Conservation (phyloP, 2,797 vertebrate species). For the Anguilla anguilla region DNA sequence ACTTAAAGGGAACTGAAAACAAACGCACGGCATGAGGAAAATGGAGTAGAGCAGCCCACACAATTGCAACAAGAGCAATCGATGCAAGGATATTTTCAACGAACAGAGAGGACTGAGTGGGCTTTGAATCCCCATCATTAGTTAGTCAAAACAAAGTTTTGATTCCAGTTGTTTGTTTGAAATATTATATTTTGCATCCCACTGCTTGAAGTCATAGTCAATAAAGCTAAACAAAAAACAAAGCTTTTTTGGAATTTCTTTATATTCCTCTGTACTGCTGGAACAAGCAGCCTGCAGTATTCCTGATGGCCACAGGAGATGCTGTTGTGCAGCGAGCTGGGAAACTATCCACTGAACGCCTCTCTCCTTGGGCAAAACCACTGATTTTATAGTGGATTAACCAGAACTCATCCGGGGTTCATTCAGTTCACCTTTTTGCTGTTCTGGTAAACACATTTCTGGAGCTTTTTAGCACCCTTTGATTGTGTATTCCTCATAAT, state of each 20-base stretch:
- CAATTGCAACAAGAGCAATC: neutral
- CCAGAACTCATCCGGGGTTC: too few species aligned
- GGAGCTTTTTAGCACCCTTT: too few species aligned
- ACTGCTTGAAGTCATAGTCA: neutral
- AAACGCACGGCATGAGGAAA: neutral
- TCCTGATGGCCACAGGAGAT: neutral
- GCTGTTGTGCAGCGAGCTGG: neutral
- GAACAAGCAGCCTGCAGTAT: neutral
- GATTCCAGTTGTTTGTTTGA: neutral
- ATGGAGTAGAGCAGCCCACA: neutral
- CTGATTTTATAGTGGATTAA: too few species aligned
- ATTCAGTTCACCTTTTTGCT: too few species aligned
- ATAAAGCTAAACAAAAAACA: neutral
- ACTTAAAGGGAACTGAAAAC: neutral
- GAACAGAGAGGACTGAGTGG: neutral
- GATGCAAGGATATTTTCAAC: neutral
- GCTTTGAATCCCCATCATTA: neutral
- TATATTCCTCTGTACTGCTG: neutral
- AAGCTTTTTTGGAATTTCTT: neutral
- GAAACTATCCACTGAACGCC: too few species aligned
- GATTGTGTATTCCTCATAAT: too few species aligned
- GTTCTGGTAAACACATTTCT: too few species aligned
- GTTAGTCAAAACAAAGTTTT: conserved; percentile 6
- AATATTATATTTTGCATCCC: neutral
- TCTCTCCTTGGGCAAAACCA: too few species aligned